Evolutionary conservation across 2,888 invertebrate genomes (phyloP).

Genomic region (Nephrocerus scutellatus): DNA sequence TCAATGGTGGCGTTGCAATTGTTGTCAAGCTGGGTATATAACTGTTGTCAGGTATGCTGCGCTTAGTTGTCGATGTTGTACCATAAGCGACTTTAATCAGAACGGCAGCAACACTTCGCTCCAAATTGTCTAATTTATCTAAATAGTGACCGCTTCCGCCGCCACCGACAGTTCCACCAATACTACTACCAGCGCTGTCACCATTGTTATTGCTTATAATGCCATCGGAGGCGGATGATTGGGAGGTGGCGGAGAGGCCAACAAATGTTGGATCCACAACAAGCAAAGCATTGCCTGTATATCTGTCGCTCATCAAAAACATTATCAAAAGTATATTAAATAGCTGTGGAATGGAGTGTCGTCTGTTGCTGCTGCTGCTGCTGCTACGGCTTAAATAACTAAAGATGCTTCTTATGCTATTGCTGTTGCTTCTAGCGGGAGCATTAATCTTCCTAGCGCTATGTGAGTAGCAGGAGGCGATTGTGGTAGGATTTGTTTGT

Average conservation of each 20-base stretch:
- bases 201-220: conserved; percentile 6
- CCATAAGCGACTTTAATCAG: conserved; percentile 64
- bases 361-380: too few relatives aligned
- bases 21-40: conserved; percentile 57
- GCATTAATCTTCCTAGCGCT: too few relatives aligned
- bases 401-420: too few relatives aligned
- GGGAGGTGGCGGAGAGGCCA: conserved; percentile 16
- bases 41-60: conserved; percentile 58
- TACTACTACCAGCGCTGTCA: conserved; percentile 15
- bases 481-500: conserved; percentile 5
- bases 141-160: conserved; percentile 45
- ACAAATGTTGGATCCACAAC: conserved; percentile 26
- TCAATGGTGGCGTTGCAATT: conserved; percentile 56
- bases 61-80: conserved; percentile 58
- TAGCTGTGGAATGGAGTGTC: too few relatives aligned
- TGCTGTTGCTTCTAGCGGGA: conserved; percentile 16
- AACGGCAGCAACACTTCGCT: conserved; percentile 61
- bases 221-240: conserved; percentile 15
- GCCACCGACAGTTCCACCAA: conserved; percentile 16
- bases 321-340: conserved; percentile 20
- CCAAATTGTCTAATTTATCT: conserved; percentile 55
- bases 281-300: conserved; percentile 26
- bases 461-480: conserved; percentile 5
- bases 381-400: too few relatives aligned
- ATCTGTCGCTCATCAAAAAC: conserved; percentile 19